Conservation (phyloP, 2,797 vertebrate species). For the Zenarchopterus dispar region DNA sequence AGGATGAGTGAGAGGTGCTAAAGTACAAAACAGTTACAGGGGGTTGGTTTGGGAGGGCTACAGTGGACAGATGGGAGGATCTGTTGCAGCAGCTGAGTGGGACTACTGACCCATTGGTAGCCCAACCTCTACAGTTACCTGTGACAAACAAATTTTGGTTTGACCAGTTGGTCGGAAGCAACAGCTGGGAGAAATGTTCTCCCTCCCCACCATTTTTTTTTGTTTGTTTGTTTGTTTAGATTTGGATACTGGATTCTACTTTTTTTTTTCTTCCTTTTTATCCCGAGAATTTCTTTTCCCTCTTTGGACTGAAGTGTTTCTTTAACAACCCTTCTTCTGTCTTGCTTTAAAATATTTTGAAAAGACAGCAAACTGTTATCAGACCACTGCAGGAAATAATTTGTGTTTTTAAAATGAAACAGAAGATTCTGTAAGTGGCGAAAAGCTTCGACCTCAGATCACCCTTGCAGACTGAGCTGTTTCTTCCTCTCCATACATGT, state of each 20-base stretch:
- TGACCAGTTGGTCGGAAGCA: slow-evolving; percentile 50
- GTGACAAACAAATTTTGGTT: slow-evolving; percentile 61
- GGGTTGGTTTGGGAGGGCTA: slow-evolving; percentile 49
- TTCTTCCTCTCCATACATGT: too few species aligned
- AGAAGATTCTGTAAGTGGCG: slow-evolving; percentile 48
- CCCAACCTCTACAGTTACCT: slow-evolving; percentile 61
- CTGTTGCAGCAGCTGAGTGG: slow-evolving; percentile 61
- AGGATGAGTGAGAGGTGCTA: slow-evolving; percentile 73
- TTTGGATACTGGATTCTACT: slow-evolving; percentile 70
- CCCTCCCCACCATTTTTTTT: slow-evolving; percentile 69
- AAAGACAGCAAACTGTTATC: slow-evolving; percentile 64
- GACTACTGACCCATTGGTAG: slow-evolving; percentile 65
- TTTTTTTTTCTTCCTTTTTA: slow-evolving; percentile 62
- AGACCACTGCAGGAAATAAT: slow-evolving; percentile 58
- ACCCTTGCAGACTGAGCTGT: background rate
- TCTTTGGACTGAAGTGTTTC: slow-evolving; percentile 69
- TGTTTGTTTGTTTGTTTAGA: slow-evolving; percentile 46
- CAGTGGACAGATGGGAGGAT: slow-evolving; percentile 39
- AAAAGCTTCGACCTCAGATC: background rate
- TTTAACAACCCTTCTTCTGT: slow-evolving; percentile 89
- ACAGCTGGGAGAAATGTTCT: slow-evolving; percentile 45
- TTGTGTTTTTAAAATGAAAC: slow-evolving; percentile 59
- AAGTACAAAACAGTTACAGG: slow-evolving; percentile 68
- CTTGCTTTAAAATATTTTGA: slow-evolving; percentile 81
- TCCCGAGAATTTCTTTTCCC: slow-evolving; percentile 36